Percentiles rank a stretch among this genome's conserved stretches.
phyloP scores from a whole-genome alignment of 2,888 invertebrate species.

The Adelognathus sp. region DNA sequence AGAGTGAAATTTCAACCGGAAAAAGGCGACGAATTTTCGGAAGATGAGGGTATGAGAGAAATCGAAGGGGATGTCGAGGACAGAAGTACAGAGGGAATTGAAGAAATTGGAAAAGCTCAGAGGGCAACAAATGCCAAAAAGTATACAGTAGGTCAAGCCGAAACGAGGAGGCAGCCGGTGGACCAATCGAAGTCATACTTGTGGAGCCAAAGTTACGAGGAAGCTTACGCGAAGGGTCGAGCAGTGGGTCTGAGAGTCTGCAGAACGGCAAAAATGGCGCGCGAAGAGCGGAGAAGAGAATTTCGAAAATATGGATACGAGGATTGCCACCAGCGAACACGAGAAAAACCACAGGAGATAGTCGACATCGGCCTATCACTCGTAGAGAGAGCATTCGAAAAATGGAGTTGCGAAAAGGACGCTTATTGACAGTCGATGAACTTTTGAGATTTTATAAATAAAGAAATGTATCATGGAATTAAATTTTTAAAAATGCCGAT shows the following conservation, averaged over 20 bases:
- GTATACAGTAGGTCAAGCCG: background rate
- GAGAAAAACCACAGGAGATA: conserved; percentile 36
- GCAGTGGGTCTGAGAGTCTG: conserved; percentile 52
- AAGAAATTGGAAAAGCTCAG: background rate
- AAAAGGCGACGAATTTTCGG: background rate
- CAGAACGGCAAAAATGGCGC: conserved; percentile 51
- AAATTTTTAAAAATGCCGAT: background rate
- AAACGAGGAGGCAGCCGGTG: background rate
- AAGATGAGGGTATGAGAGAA: background rate
- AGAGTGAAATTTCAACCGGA: background rate
- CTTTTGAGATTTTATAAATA: background rate
- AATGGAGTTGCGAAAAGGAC: background rate
- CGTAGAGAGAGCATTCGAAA: conserved; percentile 32
- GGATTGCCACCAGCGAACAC: conserved; percentile 1
- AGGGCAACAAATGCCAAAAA: background rate
- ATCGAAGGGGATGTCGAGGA: background rate
- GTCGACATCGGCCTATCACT: conserved; percentile 37
- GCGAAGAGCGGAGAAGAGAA: conserved; percentile 32
- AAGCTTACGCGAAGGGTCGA: conserved; percentile 53
- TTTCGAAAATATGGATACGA: conserved; percentile 47
- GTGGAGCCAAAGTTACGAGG: conserved; percentile 47
- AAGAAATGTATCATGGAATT: background rate
- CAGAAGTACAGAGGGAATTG: background rate
- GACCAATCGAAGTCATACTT: conserved; percentile 46
- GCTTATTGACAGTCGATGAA: background rate